Percentiles rank a stretch among this genome's conserved stretches.
Evolutionary conservation across 2,888 invertebrate genomes (phyloP).

Genomic region (Acronicta alni): DNA sequence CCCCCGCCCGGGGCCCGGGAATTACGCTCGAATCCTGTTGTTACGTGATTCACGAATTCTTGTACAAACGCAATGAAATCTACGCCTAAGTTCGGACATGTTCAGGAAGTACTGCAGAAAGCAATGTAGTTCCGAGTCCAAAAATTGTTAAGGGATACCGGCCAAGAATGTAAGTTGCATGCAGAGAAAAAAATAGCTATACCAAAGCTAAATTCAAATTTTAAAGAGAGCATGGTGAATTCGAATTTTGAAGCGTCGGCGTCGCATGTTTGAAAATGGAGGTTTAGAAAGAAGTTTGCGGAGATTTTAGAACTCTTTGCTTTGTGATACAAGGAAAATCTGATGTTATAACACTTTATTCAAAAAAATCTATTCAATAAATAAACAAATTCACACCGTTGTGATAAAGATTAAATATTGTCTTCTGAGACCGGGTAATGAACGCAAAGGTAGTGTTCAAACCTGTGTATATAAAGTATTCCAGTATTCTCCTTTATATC

Average conservation of each 20-base stretch:
- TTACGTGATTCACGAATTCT: constrained; percentile 56
- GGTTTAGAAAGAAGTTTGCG: constrained; percentile 15
- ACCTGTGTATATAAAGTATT: no score
- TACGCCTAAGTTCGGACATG: constrained; percentile 27
- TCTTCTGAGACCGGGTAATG: no score
- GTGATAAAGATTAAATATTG: background rate
- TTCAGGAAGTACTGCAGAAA: constrained; percentile 31
- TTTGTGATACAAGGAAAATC: constrained; percentile 1
- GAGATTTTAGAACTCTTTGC: constrained; percentile 18
- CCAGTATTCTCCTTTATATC: no score
- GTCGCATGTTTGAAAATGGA: constrained; percentile 18
- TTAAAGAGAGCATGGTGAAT: background rate
- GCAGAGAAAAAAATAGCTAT: background rate
- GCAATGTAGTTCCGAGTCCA: constrained; percentile 17
- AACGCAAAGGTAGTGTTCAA: no score
- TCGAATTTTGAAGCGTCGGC: background rate
- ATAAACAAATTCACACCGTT: constrained; percentile 25
- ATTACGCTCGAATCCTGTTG: constrained; percentile 49
- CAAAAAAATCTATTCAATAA: constrained; percentile 9
- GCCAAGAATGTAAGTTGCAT: constrained; percentile 20
- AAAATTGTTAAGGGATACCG: constrained; percentile 7
- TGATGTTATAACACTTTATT: background rate
- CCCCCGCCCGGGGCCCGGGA: constrained; percentile 37
- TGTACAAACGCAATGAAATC: constrained; percentile 42
- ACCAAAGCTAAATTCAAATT: constrained; percentile 22